A percentile compares a stretch with the other conserved stretches of the same genome.
Conservation (phyloP, 2,113 vertebrate species). For the Spizaetus ornatus region DNA sequence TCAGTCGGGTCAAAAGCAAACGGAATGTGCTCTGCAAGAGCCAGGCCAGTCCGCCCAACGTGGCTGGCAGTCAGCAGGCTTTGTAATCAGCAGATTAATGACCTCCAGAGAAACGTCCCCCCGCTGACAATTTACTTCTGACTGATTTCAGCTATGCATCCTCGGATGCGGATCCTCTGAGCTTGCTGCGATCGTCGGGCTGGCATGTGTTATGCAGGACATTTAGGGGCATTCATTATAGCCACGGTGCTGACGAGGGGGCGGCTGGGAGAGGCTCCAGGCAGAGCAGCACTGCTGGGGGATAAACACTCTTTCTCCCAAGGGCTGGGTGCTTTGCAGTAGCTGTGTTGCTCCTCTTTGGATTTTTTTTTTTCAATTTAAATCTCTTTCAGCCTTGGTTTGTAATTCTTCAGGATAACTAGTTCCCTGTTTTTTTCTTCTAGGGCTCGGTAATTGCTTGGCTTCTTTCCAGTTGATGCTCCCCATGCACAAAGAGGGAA, state of each 20-base stretch:
- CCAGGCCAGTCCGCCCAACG: accelerated
- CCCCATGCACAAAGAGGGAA: neutral
- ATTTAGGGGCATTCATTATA: neutral
- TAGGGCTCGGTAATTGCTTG: neutral
- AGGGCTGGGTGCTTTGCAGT: neutral
- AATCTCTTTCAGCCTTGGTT: neutral
- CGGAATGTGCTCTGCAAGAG: accelerated
- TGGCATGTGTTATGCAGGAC: accelerated
- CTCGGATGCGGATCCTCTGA: neutral
- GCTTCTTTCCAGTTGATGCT: constrained; percentile 5
- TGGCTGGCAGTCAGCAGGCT: neutral
- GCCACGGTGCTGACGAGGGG: accelerated
- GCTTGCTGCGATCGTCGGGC: neutral
- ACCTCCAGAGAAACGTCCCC: neutral
- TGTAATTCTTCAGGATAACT: neutral
- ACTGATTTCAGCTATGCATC: neutral
- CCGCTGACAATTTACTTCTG: neutral
- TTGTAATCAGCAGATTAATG: neutral
- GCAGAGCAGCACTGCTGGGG: neutral
- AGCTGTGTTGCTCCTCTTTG: neutral
- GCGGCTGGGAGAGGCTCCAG: accelerated
- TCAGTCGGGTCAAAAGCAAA: neutral
- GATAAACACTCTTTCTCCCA: neutral
- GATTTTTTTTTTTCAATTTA: neutral
- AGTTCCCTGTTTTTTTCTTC: neutral